Evolutionary conservation across 2,113 vertebrate genomes (phyloP).

Genomic region (Rhombomys opimus): DNA sequence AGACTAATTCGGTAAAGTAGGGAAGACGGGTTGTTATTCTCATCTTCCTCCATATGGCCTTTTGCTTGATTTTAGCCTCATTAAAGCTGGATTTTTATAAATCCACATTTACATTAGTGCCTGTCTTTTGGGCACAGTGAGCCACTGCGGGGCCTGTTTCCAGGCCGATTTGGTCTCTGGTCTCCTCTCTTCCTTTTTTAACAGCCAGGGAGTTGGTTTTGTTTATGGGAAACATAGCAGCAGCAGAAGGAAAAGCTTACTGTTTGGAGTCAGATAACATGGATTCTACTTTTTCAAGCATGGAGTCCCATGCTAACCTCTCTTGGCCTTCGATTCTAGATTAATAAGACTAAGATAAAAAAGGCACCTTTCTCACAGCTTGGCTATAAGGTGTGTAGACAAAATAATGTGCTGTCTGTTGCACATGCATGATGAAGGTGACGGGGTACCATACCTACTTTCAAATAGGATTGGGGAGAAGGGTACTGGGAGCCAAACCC

Average conservation of each 20-base stretch:
- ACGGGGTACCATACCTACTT: slow-evolving; percentile 11
- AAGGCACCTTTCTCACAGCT: not conserved
- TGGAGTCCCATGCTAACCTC: not conserved
- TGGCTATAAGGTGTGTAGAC: not conserved
- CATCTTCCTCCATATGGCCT: slow-evolving; percentile 31
- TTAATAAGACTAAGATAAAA: slow-evolving; percentile 13
- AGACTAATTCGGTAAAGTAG: slow-evolving; percentile 15
- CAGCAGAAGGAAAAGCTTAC: not conserved
- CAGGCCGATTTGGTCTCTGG: slow-evolving; percentile 8
- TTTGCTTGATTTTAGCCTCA: slow-evolving; percentile 63
- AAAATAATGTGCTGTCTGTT: not conserved
- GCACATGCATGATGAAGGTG: not conserved
- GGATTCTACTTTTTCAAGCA: not conserved
- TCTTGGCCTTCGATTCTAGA: not conserved
- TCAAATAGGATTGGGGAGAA: not conserved
- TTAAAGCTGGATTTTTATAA: slow-evolving; percentile 46
- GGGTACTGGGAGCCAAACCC: not conserved
- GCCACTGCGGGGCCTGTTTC: not conserved
- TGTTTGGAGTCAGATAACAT: slow-evolving; percentile 17
- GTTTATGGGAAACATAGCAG: not conserved
- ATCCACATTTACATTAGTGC: not conserved
- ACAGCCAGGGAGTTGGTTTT: slow-evolving; percentile 28
- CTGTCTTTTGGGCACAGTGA: slow-evolving; percentile 11
- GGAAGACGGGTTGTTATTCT: not conserved
- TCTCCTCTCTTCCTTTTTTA: slow-evolving; percentile 37